phyloP scores from a whole-genome alignment of 2,888 invertebrate species.

The Cephus spinipes region DNA sequence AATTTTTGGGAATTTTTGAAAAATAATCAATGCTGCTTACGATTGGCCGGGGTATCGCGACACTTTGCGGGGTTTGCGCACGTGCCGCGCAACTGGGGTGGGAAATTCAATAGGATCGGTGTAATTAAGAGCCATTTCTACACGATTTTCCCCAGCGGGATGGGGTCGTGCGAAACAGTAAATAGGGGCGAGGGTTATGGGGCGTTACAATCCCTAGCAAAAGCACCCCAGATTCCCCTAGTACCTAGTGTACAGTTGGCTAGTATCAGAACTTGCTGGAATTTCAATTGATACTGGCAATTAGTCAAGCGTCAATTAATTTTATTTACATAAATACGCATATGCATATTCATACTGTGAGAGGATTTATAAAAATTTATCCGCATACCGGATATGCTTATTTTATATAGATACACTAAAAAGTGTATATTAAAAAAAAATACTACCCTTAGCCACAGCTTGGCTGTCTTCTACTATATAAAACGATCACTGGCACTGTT shows the following conservation, averaged over 20 bases:
- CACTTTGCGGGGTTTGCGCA: conserved; percentile 52
- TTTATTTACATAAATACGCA: not conserved
- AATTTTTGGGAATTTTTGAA: not conserved
- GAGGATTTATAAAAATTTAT: not conserved
- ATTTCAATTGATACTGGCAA: conserved; percentile 23
- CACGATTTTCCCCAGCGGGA: conserved; percentile 56
- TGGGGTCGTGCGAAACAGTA: conserved; percentile 51
- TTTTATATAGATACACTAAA: not conserved
- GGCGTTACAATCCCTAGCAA: conserved; percentile 7
- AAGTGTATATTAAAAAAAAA: not conserved
- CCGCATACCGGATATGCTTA: not conserved
- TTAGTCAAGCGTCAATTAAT: conserved; percentile 11
- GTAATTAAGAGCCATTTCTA: conserved; percentile 67
- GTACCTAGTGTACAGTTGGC: not conserved
- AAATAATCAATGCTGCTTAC: not conserved
- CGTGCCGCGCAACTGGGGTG: conserved; percentile 49
- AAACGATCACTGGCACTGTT: conserved; percentile 26
- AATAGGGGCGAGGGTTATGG: conserved; percentile 49
- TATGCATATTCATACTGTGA: not conserved
- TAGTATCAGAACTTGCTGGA: conserved; percentile 13
- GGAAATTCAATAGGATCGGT: conserved; percentile 64
- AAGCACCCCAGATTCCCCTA: not conserved
- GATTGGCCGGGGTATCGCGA: conserved; percentile 34
- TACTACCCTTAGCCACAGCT: not conserved
- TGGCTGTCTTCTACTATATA: not conserved